Percentiles rank a stretch among this genome's conserved stretches.
Evolutionary conservation across 2,113 vertebrate species (phyloP).

Genomic region (Thinocorus orbignyianus): DNA sequence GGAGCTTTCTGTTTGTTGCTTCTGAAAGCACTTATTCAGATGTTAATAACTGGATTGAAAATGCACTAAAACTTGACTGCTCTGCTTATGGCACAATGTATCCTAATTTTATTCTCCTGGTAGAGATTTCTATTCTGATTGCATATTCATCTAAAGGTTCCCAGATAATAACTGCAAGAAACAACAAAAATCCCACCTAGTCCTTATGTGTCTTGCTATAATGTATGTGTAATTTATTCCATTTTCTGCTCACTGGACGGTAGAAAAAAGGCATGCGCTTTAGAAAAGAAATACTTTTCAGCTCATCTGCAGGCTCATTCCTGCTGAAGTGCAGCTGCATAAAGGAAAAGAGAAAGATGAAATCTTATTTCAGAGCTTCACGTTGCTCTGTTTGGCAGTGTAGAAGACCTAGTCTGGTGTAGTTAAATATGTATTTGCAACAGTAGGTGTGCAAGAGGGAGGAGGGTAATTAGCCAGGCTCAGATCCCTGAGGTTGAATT

Average conservation of each 20-base stretch:
- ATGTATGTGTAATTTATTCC: neutral
- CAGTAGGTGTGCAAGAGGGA: neutral
- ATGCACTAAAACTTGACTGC: neutral
- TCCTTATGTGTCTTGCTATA: neutral
- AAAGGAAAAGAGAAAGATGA: neutral
- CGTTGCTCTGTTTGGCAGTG: neutral
- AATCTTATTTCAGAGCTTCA: neutral
- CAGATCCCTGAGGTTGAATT: neutral
- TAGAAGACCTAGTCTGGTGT: neutral
- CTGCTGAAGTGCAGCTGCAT: neutral
- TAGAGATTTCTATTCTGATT: constrained; percentile 12
- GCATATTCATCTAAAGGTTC: constrained; percentile 1
- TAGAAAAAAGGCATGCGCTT: neutral
- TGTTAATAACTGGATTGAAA: constrained; percentile 11
- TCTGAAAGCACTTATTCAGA: constrained; percentile 51
- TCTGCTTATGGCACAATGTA: neutral
- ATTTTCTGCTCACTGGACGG: neutral
- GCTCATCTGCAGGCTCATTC: neutral
- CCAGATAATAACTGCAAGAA: constrained; percentile 7
- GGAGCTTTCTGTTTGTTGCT: neutral
- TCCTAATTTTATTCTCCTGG: constrained; percentile 26
- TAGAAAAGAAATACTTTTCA: neutral
- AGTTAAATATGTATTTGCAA: neutral
- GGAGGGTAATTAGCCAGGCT: neutral
- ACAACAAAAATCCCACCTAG: neutral